Percentiles rank a stretch among this genome's conserved stretches.
Evolutionary conservation across 1,140 invertebrate genomes (phyloP).

Genomic region (Leptinotarsa texana): DNA sequence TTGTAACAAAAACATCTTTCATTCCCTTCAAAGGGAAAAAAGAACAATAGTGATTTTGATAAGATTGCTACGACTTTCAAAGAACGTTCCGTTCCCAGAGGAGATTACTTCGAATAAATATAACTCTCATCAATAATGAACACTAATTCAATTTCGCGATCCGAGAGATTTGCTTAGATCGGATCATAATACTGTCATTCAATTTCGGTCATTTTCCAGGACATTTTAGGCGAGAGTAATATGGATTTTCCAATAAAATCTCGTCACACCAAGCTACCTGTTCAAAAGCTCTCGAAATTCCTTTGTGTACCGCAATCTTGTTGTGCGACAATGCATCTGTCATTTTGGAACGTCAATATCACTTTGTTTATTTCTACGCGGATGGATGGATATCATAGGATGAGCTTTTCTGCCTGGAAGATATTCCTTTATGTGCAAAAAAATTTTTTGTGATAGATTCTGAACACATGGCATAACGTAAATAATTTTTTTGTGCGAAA

Average conservation of each 20-base stretch:
- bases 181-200: background rate
- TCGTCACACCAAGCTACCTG: background rate
- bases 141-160: too few relatives aligned
- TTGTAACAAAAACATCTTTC: too few relatives aligned
- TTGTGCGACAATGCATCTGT: background rate
- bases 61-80: too few relatives aligned
- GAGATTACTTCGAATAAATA: too few relatives aligned
- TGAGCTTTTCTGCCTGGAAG: background rate
- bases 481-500: too few relatives aligned
- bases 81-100: too few relatives aligned
- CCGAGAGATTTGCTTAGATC: background rate
- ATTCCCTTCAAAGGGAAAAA: too few relatives aligned
- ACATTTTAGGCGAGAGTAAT: background rate
- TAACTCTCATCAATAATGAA: too few relatives aligned
- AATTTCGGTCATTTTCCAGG: background rate
- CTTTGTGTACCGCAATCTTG: constrained; percentile 14
- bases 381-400: background rate
- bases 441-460: too few relatives aligned
- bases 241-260: constrained; percentile 9
- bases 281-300: background rate
- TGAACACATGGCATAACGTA: too few relatives aligned
- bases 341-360: background rate
- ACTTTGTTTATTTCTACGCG: background rate
- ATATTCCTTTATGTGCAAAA: too few relatives aligned
- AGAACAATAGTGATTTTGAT: too few relatives aligned